Base-by-base conservation (phyloP, 2,888 invertebrate species). In the Drosophila ustulata region DNA sequence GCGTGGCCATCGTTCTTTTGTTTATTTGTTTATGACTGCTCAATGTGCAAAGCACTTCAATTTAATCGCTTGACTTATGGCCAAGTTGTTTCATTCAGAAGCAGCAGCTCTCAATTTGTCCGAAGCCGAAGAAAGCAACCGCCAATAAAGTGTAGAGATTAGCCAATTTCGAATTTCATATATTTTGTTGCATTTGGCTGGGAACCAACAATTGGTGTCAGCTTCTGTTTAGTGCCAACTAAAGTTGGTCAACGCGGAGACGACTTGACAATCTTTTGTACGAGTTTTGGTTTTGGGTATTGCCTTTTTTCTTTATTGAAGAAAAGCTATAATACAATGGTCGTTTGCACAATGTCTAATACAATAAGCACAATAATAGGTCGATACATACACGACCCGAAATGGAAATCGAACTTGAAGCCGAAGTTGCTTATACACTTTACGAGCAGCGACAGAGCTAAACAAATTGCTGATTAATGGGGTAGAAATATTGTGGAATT, bases 1-100 rank as follows among this genome's bases (percentile, higher is more conserved):
- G 39, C 26, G 43, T 43, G 57, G 28, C 52, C 64, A 59, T 67
- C 57, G 63, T 69, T 75, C 65, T 70, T 53, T 70, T 75, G 61
- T 74, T 70, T 75, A 69, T 64, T 64, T 50, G 28, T 30, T 58
- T 30, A 50, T 9, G 18, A 26, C 23, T 41, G 23, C 9, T 70
- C 71, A 74, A 65, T 70, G 41, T 50, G 25, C 59, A 75, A 61
- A 57, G 57, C 43, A 30, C 32, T 28, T 57, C 6, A 26, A 13
- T 32, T 34, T 45, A 45, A 45, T 56, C 45, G 28, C 7, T 18
- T 18, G 28, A 25, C 45, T 13, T 9, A 6, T 25, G 25, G 5
- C 45, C n/a, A 8, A 45, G 8, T 23, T 32, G 23, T n/a, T 30
- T 9, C 1, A 18, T 41, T 11, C 28, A 26, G 3, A 41, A 30